These are phyloP conservation scores for Brachionus rubens DNA, from an alignment of 1,140 invertebrate genomes.

Conservation along the genomic window DNA sequence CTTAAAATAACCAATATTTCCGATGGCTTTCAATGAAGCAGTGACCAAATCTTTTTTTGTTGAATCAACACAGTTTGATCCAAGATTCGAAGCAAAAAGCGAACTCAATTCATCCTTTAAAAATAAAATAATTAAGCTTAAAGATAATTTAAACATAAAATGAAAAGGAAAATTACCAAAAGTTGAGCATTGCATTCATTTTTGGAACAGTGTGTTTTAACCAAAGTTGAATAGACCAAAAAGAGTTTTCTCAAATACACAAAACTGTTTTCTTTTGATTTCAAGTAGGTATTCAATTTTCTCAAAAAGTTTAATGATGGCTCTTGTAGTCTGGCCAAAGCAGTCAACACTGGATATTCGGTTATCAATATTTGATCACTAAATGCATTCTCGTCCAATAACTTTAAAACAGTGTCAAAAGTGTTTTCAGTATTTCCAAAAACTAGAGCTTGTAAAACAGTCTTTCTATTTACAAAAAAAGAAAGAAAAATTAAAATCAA, in stretches of 20 bases:
- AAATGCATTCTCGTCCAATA: slow-evolving; percentile 33
- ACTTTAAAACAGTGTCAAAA: slow-evolving; percentile 4
- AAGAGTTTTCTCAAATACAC: slow-evolving; percentile 37
- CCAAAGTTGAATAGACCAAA: slow-evolving; percentile 33
- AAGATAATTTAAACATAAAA: not conserved
- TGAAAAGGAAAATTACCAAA: not conserved
- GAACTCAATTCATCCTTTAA: not conserved
- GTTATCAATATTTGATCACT: slow-evolving; percentile 9
- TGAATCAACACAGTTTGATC: slow-evolving; percentile 24
- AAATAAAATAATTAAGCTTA: not conserved
- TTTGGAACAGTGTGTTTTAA: not conserved
- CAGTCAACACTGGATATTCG: slow-evolving; percentile 43
- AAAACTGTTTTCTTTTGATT: not conserved
- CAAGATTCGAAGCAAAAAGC: not conserved
- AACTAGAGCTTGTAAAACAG: slow-evolving; percentile 21
- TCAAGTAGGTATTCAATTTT: not conserved
- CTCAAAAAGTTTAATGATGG: not conserved
- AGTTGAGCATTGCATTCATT: slow-evolving; percentile 7
- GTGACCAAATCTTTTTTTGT: slow-evolving; percentile 6
- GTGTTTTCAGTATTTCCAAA: slow-evolving; percentile 20
- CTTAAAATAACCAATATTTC: slow-evolving; percentile 27
- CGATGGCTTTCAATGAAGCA: slow-evolving; percentile 22
- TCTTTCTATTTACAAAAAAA: not conserved
- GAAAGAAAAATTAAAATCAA: not conserved
- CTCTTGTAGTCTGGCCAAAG: slow-evolving; percentile 38